Conservation (phyloP, 2,113 vertebrate species). For the Gymnorhina tibicen region DNA sequence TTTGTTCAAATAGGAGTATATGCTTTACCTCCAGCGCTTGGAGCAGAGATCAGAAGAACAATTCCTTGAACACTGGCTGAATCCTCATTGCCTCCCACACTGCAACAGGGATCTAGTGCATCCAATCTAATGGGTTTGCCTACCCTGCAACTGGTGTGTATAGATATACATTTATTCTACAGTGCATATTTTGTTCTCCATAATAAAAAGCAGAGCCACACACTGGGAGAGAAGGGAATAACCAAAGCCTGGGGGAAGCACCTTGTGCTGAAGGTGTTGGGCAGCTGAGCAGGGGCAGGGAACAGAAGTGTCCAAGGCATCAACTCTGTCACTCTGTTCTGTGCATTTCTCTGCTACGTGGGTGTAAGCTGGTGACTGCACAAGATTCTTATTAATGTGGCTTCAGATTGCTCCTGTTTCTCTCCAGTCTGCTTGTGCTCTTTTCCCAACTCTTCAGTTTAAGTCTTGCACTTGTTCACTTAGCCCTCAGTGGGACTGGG, state of each 20-base stretch:
- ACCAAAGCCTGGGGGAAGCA: neutral
- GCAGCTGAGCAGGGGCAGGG: neutral
- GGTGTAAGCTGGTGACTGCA: neutral
- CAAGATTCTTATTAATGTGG: neutral
- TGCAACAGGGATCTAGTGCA: slow-evolving; percentile 87
- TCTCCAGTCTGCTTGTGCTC: neutral
- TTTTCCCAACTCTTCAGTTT: neutral
- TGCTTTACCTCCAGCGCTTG: slow-evolving; percentile 84
- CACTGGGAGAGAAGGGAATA: neutral
- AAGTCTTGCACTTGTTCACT: neutral
- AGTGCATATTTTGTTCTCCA: neutral
- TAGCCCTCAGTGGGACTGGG: neutral
- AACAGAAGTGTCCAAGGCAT: neutral
- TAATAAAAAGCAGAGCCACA: neutral
- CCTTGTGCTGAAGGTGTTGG: neutral
- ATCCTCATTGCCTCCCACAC: slow-evolving; percentile 88
- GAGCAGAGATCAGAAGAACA: slow-evolving; percentile 87
- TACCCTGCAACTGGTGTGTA: neutral
- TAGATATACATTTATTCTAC: neutral
- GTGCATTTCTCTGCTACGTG: neutral
- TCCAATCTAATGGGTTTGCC: slow-evolving; percentile 67
- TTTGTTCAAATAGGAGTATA: slow-evolving; percentile 78
- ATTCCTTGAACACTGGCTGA: slow-evolving; percentile 88
- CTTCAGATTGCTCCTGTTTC: neutral
- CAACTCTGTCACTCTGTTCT: neutral